Percentiles rank a stretch among this genome's conserved stretches.
Conservation (phyloP, 2,888 invertebrate genomes). For the Archips crataeganus region DNA sequence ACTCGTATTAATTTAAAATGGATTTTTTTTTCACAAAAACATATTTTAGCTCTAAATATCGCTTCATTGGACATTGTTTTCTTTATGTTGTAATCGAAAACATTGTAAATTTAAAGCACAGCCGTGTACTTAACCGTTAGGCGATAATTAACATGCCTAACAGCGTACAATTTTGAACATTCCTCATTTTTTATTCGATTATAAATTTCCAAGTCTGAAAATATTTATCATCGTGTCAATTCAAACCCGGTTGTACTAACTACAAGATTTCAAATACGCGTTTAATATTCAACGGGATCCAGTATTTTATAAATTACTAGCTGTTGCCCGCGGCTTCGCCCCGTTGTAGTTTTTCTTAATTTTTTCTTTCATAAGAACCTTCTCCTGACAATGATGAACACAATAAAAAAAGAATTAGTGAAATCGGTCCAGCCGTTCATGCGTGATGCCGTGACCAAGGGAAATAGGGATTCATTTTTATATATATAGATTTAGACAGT, state of each 20-base stretch:
- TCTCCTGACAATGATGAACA: too few relatives aligned
- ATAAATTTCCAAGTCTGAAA: slow-evolving; percentile 18
- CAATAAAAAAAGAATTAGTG: too few relatives aligned
- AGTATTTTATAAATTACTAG: slow-evolving; percentile 30
- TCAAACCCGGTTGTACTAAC: slow-evolving; percentile 14
- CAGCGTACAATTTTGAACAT: slow-evolving; percentile 5
- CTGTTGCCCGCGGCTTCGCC: too few relatives aligned
- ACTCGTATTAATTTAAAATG: too few relatives aligned
- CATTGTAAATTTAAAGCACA: slow-evolving; percentile 5
- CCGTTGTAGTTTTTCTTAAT: too few relatives aligned
- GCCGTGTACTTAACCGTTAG: slow-evolving; percentile 2
- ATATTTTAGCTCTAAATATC: neutral
- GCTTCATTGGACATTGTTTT: neutral
- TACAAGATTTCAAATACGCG: slow-evolving; percentile 15
- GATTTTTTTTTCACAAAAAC: too few relatives aligned
- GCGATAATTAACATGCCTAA: slow-evolving; percentile 13
- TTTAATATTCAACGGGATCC: slow-evolving; percentile 21
- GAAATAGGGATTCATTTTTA: too few relatives aligned
- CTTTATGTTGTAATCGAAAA: neutral
- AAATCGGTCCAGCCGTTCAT: too few relatives aligned
- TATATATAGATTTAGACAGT: slow-evolving; percentile 26
- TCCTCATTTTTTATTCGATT: slow-evolving; percentile 11
- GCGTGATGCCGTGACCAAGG: too few relatives aligned
- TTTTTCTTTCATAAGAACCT: too few relatives aligned
- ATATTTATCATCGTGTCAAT: slow-evolving; percentile 31